Percentiles rank a stretch among this genome's conserved stretches.
Conservation (phyloP, 2,797 vertebrate genomes). For the Lophura swinhoii region DNA sequence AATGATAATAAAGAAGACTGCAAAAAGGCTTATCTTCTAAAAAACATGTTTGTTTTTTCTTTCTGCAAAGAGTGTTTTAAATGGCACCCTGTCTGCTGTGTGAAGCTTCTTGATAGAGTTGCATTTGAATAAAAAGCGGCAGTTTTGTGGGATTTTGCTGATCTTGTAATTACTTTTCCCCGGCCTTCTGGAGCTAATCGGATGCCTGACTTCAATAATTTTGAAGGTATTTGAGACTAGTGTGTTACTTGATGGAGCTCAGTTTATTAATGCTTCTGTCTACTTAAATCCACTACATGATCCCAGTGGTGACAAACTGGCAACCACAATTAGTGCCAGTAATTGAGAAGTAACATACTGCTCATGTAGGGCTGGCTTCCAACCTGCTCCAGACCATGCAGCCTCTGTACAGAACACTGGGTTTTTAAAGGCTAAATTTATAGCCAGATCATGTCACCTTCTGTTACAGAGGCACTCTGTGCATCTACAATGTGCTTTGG, state of each 20-base stretch:
- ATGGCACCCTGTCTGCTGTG: not conserved
- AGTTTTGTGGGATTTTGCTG: not conserved
- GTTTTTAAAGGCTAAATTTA: not conserved
- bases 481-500: not conserved
- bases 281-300: rapidly evolving
- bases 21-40: not conserved
- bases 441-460: not conserved
- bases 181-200: not conserved
- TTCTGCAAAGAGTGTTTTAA: not conserved
- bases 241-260: not conserved
- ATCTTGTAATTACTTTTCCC: not conserved
- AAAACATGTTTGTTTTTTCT: not conserved
- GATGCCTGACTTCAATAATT: not conserved
- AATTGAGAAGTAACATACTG: not conserved
- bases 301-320: not conserved
- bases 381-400: not conserved
- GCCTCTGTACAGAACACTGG: not conserved
- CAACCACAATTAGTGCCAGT: not conserved
- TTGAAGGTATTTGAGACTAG: not conserved
- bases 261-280: not conserved
- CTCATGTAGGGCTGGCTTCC: not conserved
- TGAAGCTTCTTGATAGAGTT: not conserved
- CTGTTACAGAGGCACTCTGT: not conserved
- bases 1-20: not conserved
- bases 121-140: not conserved